A percentile compares a stretch with the other conserved stretches of the same genome.
Conservation (phyloP, 2,113 vertebrate genomes). For the Periophthalmus modestus region DNA sequence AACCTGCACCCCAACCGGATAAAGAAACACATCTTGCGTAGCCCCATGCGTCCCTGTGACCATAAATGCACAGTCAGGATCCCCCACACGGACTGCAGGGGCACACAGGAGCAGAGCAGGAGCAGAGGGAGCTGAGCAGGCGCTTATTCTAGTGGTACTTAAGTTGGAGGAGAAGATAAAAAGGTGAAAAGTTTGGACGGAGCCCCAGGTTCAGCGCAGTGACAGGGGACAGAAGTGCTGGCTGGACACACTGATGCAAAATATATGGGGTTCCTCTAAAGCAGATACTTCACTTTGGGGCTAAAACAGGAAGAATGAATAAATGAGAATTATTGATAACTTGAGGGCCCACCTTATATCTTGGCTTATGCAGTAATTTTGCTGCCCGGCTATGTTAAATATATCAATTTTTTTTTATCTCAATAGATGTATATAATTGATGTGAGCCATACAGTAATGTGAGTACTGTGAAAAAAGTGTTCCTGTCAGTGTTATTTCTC, state of each 20-base stretch:
- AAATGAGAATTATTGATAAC: neutral
- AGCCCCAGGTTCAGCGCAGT: neutral
- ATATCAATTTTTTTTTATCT: too few relatives aligned
- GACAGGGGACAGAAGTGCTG: neutral
- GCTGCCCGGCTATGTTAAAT: too few relatives aligned
- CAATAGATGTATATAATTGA: neutral
- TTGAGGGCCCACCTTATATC: neutral
- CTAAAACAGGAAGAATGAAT: neutral
- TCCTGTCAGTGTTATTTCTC: too few relatives aligned
- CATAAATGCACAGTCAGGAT: neutral
- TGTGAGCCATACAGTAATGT: too few relatives aligned
- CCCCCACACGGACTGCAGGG: neutral
- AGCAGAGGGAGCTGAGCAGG: neutral
- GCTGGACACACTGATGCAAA: conserved; percentile 1
- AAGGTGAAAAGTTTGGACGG: neutral
- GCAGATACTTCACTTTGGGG: neutral
- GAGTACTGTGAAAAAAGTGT: too few relatives aligned
- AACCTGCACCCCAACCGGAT: conserved; percentile 19
- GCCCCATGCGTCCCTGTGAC: neutral
- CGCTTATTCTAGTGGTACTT: neutral
- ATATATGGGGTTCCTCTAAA: neutral
- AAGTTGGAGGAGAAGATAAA: neutral
- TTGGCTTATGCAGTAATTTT: too few relatives aligned
- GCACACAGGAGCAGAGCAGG: neutral
- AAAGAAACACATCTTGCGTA: conserved; percentile 15